phyloP scores from a whole-genome alignment of 1,140 invertebrate species.

The Ips nitidus region DNA sequence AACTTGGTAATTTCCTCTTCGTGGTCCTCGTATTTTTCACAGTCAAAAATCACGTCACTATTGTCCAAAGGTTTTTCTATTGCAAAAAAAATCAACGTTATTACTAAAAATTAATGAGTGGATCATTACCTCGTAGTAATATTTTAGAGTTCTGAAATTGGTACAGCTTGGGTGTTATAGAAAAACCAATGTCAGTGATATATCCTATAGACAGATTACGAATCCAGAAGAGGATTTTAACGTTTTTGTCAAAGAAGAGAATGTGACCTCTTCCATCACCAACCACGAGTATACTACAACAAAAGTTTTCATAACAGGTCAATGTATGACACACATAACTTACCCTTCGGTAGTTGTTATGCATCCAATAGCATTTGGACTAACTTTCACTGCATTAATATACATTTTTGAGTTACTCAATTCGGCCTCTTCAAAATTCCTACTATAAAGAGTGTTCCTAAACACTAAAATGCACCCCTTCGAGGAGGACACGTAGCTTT shows the following conservation, averaged over 20 bases:
- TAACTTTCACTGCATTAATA: constrained; percentile 45
- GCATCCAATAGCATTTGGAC: constrained; percentile 11
- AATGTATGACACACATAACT: constrained; percentile 5
- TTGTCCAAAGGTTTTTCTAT: constrained; percentile 5
- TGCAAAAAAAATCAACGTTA: not conserved
- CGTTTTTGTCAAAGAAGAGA: constrained; percentile 58
- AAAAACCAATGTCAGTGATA: constrained; percentile 57
- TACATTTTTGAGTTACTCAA: constrained; percentile 42
- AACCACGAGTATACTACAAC: constrained; percentile 53
- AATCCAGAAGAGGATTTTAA: constrained; percentile 59
- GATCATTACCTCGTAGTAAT: not conserved
- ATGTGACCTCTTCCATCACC: constrained; percentile 51
- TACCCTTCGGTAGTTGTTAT: constrained; percentile 42
- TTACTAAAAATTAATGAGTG: constrained; percentile 9
- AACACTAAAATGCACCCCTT: constrained; percentile 45
- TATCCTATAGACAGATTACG: constrained; percentile 53
- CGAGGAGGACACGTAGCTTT: constrained; percentile 38
- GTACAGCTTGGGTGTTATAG: constrained; percentile 46
- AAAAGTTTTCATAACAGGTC: constrained; percentile 50
- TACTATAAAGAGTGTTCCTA: constrained; percentile 42
- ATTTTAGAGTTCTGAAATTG: not conserved
- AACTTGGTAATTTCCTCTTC: constrained; percentile 41
- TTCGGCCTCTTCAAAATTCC: constrained; percentile 36
- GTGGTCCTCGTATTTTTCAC: constrained; percentile 33
- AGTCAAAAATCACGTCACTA: constrained; percentile 24